These are phyloP conservation scores for Phrixothrix hirtus DNA, from an alignment of 2,888 invertebrate species.

Conservation along the genomic window DNA sequence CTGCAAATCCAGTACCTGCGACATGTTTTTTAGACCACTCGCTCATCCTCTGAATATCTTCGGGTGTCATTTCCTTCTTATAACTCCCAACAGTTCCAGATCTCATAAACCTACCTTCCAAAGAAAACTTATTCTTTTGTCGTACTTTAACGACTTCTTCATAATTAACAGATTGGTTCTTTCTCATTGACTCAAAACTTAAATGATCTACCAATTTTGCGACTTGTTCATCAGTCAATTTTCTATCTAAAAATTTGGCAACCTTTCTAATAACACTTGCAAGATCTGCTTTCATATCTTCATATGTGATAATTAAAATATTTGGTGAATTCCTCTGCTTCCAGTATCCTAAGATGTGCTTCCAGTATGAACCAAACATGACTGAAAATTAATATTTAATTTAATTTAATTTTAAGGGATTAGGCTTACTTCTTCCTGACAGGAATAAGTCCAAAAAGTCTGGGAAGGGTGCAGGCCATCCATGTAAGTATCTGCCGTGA, in stretches of 20 bases:
- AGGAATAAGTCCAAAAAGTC: background rate
- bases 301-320: constrained; percentile 34
- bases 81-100: constrained; percentile 12
- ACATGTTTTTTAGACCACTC: constrained; percentile 8
- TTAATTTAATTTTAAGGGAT: background rate
- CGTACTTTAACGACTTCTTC: background rate
- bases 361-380: constrained; percentile 33
- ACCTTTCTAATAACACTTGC: constrained; percentile 20
- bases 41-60: constrained; percentile 11
- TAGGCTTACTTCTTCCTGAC: background rate
- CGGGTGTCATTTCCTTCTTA: constrained; percentile 10
- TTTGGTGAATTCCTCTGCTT: constrained; percentile 31
- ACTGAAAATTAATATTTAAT: constrained; percentile 22
- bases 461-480: background rate
- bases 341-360: constrained; percentile 35
- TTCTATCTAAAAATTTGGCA: constrained; percentile 22
- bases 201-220: constrained; percentile 53
- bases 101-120: constrained; percentile 14
- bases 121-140: no score
- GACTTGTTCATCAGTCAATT: constrained; percentile 48
- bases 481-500: background rate
- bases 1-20: constrained; percentile 2
- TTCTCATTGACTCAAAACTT: constrained; percentile 58
- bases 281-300: constrained; percentile 36
- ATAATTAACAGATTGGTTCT: constrained; percentile 57